Conservation (phyloP, 2,888 invertebrate species). For the Crematogaster levior region DNA sequence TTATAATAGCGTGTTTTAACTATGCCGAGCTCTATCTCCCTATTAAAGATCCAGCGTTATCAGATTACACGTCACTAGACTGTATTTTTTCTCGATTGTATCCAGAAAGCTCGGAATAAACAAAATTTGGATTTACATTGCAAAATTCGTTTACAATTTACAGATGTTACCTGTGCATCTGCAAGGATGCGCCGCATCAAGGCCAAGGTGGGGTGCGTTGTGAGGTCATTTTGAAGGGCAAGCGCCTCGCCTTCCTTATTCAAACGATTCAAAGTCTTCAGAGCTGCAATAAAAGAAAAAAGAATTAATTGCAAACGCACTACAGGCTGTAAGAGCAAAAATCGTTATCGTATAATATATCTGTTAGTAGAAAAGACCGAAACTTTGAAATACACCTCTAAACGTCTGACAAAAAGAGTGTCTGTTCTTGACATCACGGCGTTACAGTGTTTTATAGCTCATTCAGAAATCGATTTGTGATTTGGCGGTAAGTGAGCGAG, state of each 20-base stretch:
- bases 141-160: neutral
- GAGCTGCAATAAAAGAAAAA: constrained; percentile 78
- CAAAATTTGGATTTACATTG: neutral
- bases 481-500: neutral
- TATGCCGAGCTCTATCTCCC: neutral
- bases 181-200: constrained; percentile 94
- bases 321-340: neutral
- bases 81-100: neutral
- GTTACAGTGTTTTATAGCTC: neutral
- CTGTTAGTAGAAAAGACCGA: neutral
- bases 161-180: constrained; percentile 92
- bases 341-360: neutral
- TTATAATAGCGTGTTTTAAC: constrained; percentile 21
- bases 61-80: neutral
- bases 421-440: neutral
- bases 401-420: neutral
- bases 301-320: neutral
- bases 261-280: constrained; percentile 81
- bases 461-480: neutral
- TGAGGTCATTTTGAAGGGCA: constrained; percentile 83
- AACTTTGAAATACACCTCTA: neutral
- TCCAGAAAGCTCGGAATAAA: neutral
- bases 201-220: constrained; percentile 91
- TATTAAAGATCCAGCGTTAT: neutral
- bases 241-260: constrained; percentile 83